Evolutionary conservation across 2,888 invertebrate genomes (phyloP).

Genomic region (Escarpia spicata): DNA sequence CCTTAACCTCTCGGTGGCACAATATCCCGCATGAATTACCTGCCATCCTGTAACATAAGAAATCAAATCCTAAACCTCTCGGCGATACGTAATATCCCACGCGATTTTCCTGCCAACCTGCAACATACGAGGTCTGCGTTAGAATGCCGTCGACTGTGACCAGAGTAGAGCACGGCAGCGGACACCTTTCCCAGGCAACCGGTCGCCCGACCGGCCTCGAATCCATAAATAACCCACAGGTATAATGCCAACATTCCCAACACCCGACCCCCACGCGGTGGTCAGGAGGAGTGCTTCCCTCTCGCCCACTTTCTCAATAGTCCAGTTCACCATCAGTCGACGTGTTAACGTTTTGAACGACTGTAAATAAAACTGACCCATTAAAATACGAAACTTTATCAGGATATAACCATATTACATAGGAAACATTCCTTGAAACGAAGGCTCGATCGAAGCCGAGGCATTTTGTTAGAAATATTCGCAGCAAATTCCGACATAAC

Average conservation of each 20-base stretch:
- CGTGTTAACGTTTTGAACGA: too few relatives aligned
- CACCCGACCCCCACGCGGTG: neutral
- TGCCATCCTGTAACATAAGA: neutral
- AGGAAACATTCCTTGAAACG: neutral
- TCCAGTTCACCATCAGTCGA: too few relatives aligned
- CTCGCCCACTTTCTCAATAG: neutral
- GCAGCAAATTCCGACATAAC: neutral
- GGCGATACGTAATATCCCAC: too few relatives aligned
- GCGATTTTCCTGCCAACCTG: too few relatives aligned
- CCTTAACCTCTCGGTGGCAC: neutral
- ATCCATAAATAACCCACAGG: neutral
- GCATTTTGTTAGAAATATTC: neutral
- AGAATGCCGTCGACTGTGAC: neutral
- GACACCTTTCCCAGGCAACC: neutral
- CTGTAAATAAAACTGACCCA: too few relatives aligned
- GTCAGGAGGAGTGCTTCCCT: neutral
- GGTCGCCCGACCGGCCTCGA: neutral
- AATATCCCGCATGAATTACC: neutral
- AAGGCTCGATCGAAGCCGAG: neutral
- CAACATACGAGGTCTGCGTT: neutral
- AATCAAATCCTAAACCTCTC: neutral
- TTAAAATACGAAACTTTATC: too few relatives aligned
- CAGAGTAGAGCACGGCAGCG: too few relatives aligned
- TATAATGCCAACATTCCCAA: neutral
- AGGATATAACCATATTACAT: too few relatives aligned